Percentiles rank a stretch among this genome's conserved stretches.
These are phyloP conservation scores for Schizothorax lantsangensis DNA, from an alignment of 2,797 vertebrate genomes.

Conservation along the genomic window DNA sequence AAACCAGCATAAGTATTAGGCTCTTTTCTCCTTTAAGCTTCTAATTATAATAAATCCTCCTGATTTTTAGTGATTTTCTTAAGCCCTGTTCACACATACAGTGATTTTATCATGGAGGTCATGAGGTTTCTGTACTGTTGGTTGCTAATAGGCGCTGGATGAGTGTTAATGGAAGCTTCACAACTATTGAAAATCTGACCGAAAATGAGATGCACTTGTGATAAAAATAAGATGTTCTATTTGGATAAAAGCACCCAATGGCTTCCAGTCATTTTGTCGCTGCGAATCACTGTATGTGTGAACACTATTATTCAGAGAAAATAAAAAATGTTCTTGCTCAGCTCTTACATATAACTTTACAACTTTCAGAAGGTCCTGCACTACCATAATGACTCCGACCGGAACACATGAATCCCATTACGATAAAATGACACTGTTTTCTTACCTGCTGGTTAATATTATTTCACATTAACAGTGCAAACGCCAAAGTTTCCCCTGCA, in stretches of 20 bases:
- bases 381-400: background rate
- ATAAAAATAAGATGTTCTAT: background rate
- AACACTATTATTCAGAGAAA: background rate
- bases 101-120: conserved; percentile 8
- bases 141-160: background rate
- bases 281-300: background rate
- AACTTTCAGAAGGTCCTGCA: background rate
- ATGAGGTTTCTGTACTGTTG: conserved; percentile 3
- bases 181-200: background rate
- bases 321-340: background rate
- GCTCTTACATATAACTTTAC: background rate
- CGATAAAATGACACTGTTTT: background rate
- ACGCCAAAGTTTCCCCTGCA: background rate
- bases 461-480: background rate
- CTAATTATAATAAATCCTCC: background rate
- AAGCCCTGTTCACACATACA: conserved; percentile 12
- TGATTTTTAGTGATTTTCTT: conserved; percentile 12
- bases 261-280: background rate
- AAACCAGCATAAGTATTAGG: background rate
- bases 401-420: background rate
- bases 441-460: conserved; percentile 13
- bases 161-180: background rate
- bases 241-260: background rate
- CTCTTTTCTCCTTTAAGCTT: conserved; percentile 22
- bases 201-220: conserved; percentile 7